These are phyloP conservation scores for Pogonus chalceus DNA, from an alignment of 1,140 invertebrate genomes.

Conservation along the genomic window DNA sequence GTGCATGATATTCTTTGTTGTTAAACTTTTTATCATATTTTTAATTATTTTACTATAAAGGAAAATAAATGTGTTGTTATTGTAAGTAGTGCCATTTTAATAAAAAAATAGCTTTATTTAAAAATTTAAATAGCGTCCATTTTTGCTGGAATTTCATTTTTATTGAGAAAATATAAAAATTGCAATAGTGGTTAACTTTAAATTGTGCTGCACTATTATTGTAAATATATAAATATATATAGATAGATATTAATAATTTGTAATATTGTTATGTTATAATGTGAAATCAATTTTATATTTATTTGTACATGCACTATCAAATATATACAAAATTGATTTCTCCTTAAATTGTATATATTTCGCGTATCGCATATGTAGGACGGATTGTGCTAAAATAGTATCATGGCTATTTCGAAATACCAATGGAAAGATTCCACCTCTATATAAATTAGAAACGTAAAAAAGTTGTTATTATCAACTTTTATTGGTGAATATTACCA, in stretches of 20 bases:
- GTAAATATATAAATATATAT: background rate
- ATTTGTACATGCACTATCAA: background rate
- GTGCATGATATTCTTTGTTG: conserved; percentile 3
- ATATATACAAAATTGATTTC: background rate
- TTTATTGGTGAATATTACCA: no score
- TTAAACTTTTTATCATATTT: background rate
- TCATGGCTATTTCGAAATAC: no score
- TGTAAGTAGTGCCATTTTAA: conserved; percentile 4
- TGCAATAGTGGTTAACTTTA: no score
- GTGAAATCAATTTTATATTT: background rate
- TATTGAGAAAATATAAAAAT: no score
- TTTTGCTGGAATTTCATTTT: no score
- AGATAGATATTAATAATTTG: background rate
- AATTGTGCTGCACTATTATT: background rate
- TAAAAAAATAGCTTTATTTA: background rate
- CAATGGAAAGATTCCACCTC: no score
- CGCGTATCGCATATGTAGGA: background rate
- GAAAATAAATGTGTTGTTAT: background rate
- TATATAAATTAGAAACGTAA: no score
- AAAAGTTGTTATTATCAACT: no score
- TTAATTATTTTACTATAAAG: background rate
- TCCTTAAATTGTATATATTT: background rate
- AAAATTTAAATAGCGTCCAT: no score
- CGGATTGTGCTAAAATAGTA: no score
- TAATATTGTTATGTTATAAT: background rate